These are phyloP conservation scores for Eustalomyia histrio DNA, from an alignment of 2,888 invertebrate species.

Conservation along the genomic window DNA sequence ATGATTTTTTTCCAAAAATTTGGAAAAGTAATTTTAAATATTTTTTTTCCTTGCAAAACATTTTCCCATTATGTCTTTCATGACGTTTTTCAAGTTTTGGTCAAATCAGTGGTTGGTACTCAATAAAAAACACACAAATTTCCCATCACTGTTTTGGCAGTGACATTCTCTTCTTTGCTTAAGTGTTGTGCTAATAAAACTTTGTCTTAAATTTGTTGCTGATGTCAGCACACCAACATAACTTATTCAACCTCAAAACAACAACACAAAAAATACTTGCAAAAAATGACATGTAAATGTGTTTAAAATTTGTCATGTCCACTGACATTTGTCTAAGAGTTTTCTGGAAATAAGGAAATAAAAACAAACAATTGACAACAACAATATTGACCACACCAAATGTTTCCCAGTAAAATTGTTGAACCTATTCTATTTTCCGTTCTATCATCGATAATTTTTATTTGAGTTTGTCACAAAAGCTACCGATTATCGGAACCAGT, in stretches of 20 bases:
- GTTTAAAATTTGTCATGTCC: not conserved
- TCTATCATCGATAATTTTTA: no score
- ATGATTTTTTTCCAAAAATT: no score
- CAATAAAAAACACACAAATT: not conserved
- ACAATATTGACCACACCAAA: no score
- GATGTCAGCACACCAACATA: constrained; percentile 13
- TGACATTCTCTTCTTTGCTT: not conserved
- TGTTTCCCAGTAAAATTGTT: no score
- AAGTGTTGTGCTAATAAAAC: not conserved
- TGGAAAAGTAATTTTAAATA: no score
- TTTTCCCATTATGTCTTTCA: no score
- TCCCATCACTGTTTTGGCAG: not conserved
- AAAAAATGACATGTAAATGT: not conserved
- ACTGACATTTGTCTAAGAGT: not conserved
- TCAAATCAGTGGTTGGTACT: not conserved
- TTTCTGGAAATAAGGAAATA: not conserved
- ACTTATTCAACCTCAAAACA: constrained; percentile 19
- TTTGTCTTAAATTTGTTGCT: not conserved
- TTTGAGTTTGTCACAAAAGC: no score
- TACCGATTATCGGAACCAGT: no score
- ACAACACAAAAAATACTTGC: not conserved
- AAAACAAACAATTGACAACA: not conserved
- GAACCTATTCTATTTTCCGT: no score
- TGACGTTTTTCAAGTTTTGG: no score
- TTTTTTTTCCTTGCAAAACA: no score